A percentile compares a stretch with the other conserved stretches of the same genome.
Conservation (phyloP, 2,113 vertebrate genomes). For the Hippocampus guttulatus region DNA sequence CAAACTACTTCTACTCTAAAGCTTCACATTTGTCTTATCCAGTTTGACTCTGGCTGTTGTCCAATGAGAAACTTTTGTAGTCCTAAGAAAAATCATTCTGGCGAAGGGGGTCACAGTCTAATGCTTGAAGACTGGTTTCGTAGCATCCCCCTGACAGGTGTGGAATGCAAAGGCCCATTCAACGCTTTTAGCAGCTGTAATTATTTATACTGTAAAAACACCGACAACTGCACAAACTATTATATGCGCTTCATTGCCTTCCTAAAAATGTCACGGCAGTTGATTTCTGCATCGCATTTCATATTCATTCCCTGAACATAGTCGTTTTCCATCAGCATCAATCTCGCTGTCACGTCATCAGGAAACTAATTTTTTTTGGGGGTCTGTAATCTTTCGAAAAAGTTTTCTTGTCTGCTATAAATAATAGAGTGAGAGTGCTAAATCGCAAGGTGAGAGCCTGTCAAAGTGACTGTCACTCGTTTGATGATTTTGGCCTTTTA, state of each 20-base stretch:
- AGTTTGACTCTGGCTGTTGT: too few species aligned
- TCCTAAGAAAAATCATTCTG: too few species aligned
- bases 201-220: not conserved
- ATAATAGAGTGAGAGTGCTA: constrained; percentile 36
- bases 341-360: not conserved
- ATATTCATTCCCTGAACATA: not conserved
- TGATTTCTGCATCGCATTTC: not conserved
- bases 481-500: constrained; percentile 45
- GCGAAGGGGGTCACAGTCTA: too few species aligned
- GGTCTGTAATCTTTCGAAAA: constrained; percentile 25
- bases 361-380: not conserved
- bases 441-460: constrained; percentile 44
- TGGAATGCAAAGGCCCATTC: not conserved
- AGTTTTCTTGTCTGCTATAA: constrained; percentile 45
- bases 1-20: too few species aligned
- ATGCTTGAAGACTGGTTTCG: too few species aligned
- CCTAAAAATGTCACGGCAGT: not conserved
- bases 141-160: not conserved
- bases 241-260: not conserved
- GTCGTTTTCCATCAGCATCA: not conserved
- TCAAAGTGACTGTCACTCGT: constrained; percentile 37
- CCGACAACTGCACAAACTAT: not conserved
- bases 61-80: too few species aligned
- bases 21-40: too few species aligned
- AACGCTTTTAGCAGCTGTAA: not conserved